phyloP scores from a whole-genome alignment of 1,140 invertebrate genomes.

The Cotesia glomerata region DNA sequence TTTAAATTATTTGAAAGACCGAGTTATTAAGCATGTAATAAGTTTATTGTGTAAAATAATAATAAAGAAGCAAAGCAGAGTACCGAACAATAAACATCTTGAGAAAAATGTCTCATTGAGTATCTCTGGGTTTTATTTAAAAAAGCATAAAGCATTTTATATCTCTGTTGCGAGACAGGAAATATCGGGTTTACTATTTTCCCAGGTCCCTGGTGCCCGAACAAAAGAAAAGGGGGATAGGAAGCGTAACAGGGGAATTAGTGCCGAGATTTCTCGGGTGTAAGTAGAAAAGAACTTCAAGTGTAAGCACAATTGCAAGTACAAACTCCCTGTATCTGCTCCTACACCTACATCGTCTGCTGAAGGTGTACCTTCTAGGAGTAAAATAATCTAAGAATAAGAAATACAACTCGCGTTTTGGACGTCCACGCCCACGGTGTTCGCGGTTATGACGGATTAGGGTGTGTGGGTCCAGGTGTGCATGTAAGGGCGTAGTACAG shows the following conservation, averaged over 20 bases:
- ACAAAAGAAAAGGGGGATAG: neutral
- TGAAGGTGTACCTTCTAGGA: no score
- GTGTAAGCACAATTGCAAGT: no score
- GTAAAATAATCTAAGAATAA: neutral
- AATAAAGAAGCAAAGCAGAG: no score
- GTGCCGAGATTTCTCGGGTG: slow-evolving; percentile 1
- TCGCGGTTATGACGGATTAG: slow-evolving; percentile 43
- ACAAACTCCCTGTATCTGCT: no score
- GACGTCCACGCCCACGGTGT: slow-evolving; percentile 26
- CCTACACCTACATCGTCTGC: no score
- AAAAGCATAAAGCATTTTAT: neutral
- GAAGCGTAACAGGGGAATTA: slow-evolving; percentile 9
- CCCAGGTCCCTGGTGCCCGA: neutral
- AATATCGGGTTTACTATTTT: slow-evolving; percentile 1
- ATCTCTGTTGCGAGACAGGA: neutral
- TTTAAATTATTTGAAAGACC: no score
- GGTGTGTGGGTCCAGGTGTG: slow-evolving; percentile 34
- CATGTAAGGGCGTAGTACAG: slow-evolving; percentile 23
- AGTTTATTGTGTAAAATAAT: no score
- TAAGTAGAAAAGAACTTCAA: neutral
- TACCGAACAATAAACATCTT: no score
- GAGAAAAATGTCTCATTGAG: no score
- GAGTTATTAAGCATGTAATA: no score
- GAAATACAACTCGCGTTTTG: slow-evolving; percentile 3
- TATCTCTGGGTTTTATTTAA: no score